Evolutionary conservation across 92 coral and sea anemone species (phyloP).

Genomic region (Bergia puertoricense): DNA sequence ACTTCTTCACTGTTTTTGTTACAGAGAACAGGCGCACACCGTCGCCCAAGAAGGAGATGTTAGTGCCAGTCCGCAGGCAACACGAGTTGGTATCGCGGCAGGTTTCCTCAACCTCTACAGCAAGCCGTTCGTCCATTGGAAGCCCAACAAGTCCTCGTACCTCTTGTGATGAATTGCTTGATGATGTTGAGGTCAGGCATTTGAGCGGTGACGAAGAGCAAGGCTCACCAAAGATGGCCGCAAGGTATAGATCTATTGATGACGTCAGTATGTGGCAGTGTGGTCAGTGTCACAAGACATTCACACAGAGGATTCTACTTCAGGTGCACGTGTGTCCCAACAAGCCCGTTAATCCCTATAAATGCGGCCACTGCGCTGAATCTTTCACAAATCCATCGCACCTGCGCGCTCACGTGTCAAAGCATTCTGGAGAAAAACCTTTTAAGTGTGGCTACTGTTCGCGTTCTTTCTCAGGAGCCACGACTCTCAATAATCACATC

Average conservation of each 20-base stretch:
- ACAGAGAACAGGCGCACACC: neutral
- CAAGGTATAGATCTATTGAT: slow-evolving; percentile 28
- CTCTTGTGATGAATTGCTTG: neutral
- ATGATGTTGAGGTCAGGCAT: slow-evolving; percentile 1
- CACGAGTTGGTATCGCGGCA: slow-evolving; percentile 31
- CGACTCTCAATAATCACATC: slow-evolving; percentile 92
- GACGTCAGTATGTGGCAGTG: slow-evolving; percentile 80
- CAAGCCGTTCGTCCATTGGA: slow-evolving; percentile 26
- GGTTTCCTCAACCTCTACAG: slow-evolving; percentile 24
- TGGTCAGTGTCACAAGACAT: slow-evolving; percentile 81
- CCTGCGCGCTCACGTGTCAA: slow-evolving; percentile 85
- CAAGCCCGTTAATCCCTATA: slow-evolving; percentile 79
- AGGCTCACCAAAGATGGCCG: slow-evolving; percentile 5
- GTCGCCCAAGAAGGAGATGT: slow-evolving; percentile 11
- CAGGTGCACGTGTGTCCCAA: slow-evolving; percentile 87
- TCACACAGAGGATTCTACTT: slow-evolving; percentile 76
- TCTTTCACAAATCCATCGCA: slow-evolving; percentile 82
- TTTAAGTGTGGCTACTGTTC: slow-evolving; percentile 95
- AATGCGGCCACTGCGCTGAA: slow-evolving; percentile 87
- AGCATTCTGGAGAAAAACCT: slow-evolving; percentile 85
- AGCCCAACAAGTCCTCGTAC: slow-evolving; percentile 21
- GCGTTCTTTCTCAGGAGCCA: slow-evolving; percentile 94
- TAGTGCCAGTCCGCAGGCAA: neutral
- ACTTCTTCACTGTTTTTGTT: neutral
- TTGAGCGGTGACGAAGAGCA: slow-evolving; percentile 26